These are phyloP conservation scores for Platycercus adscitus DNA, from an alignment of 2,113 vertebrate species.

Conservation along the genomic window DNA sequence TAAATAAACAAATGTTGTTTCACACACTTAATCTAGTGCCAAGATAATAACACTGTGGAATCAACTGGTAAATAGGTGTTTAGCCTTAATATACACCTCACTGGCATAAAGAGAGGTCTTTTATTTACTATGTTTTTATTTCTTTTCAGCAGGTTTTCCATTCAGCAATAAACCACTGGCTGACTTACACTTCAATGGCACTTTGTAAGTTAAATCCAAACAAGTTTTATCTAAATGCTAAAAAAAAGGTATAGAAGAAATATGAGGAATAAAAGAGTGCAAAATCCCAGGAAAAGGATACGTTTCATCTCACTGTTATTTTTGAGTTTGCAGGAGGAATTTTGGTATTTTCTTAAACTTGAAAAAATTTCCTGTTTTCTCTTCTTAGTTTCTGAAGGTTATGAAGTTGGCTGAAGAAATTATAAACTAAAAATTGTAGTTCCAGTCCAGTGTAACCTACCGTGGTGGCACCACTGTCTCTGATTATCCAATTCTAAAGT, in stretches of 20 bases:
- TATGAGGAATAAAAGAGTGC: background rate
- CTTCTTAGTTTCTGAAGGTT: background rate
- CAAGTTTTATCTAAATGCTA: background rate
- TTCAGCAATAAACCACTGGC: background rate
- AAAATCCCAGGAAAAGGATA: background rate
- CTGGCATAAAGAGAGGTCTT: background rate
- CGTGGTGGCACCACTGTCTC: rapidly evolving
- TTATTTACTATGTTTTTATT: background rate
- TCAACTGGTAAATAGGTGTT: background rate
- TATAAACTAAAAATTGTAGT: background rate
- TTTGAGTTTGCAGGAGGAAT: background rate
- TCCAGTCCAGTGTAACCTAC: background rate
- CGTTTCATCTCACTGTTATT: background rate
- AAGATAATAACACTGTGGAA: background rate
- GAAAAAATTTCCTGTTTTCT: background rate
- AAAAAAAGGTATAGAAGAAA: background rate
- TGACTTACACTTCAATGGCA: background rate
- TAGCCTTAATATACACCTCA: background rate
- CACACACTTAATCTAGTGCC: background rate
- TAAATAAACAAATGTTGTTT: conserved; percentile 30
- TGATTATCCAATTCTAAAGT: background rate
- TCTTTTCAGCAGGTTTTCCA: background rate
- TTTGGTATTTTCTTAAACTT: background rate
- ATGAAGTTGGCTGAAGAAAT: background rate
- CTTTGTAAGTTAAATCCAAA: background rate